Conservation (phyloP, 2,113 vertebrate species). For the Myocastor coypus region DNA sequence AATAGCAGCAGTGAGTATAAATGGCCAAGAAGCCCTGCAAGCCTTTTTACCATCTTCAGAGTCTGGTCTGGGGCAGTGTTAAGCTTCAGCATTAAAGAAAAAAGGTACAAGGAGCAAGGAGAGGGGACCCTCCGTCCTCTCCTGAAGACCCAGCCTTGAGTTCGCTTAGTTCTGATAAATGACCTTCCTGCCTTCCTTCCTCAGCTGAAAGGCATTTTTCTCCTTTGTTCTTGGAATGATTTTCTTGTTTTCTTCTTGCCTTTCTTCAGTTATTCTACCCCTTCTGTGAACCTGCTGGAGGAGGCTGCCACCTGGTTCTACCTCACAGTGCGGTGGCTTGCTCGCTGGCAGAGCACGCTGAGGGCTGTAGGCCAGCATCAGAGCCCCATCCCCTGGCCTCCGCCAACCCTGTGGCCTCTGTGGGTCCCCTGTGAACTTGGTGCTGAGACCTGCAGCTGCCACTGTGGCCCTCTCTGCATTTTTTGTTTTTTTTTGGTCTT, state of each 20-base stretch:
- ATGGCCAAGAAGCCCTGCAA: conserved; percentile 40
- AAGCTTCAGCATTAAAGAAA: not conserved
- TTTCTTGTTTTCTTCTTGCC: not conserved
- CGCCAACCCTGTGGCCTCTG: too few relatives aligned
- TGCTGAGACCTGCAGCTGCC: not conserved
- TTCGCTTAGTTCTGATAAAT: not conserved
- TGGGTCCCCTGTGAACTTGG: not conserved
- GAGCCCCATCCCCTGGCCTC: accelerated
- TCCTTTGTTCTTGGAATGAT: not conserved
- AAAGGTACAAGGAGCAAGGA: not conserved
- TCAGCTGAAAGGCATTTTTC: not conserved
- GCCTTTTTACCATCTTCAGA: conserved; percentile 18
- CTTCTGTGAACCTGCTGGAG: not conserved
- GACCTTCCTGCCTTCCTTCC: not conserved
- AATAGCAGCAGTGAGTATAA: conserved; percentile 36
- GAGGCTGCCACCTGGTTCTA: not conserved
- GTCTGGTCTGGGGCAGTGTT: not conserved
- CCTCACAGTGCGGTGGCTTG: not conserved
- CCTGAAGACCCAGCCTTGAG: not conserved
- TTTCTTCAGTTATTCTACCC: not conserved
- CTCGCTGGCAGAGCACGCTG: not conserved
- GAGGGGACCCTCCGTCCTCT: not conserved
- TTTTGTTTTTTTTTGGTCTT: too few relatives aligned
- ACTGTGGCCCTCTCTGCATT: accelerated
- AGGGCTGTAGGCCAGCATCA: not conserved